A percentile compares a stretch with the other conserved stretches of the same genome.
These are phyloP conservation scores for Tenualosa thibaudeaui DNA, from an alignment of 2,797 vertebrate genomes.

Conservation along the genomic window DNA sequence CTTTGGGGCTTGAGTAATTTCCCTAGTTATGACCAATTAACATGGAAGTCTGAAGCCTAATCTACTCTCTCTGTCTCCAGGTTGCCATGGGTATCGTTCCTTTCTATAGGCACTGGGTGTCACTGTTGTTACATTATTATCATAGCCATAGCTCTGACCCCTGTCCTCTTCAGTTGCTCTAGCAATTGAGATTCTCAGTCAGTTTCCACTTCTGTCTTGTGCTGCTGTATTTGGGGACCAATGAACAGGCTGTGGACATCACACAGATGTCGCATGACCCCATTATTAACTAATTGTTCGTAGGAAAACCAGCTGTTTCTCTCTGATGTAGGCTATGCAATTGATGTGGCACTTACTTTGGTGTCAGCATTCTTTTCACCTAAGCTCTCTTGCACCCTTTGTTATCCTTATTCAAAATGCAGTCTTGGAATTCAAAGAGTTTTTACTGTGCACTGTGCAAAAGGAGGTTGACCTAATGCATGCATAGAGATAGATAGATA, in stretches of 20 bases:
- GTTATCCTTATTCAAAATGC: background rate
- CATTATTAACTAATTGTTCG: background rate
- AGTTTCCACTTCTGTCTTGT: background rate
- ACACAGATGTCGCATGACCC: background rate
- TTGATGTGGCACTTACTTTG: no score
- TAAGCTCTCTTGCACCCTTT: background rate
- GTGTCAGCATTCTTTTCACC: background rate
- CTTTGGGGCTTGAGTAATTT: slow-evolving; percentile 63
- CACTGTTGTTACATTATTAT: slow-evolving; percentile 53
- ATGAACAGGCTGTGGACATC: background rate
- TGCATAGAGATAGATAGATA: no score
- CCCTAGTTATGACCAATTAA: slow-evolving; percentile 61
- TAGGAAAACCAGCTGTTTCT: background rate
- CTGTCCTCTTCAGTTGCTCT: slow-evolving; percentile 23
- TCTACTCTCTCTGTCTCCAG: slow-evolving; percentile 51
- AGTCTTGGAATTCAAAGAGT: background rate
- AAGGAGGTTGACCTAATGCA: background rate
- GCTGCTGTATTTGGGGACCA: slow-evolving; percentile 14
- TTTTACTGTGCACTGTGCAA: background rate
- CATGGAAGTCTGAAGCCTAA: slow-evolving; percentile 55
- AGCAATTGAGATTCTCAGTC: background rate
- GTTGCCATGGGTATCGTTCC: slow-evolving; percentile 36
- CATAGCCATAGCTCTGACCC: background rate
- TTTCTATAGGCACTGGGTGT: slow-evolving; percentile 28
- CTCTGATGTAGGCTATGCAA: background rate